Percentiles rank a stretch among this genome's conserved stretches.
These are phyloP conservation scores for Morphnarchus princeps DNA, from an alignment of 2,113 vertebrate genomes.

Conservation along the genomic window DNA sequence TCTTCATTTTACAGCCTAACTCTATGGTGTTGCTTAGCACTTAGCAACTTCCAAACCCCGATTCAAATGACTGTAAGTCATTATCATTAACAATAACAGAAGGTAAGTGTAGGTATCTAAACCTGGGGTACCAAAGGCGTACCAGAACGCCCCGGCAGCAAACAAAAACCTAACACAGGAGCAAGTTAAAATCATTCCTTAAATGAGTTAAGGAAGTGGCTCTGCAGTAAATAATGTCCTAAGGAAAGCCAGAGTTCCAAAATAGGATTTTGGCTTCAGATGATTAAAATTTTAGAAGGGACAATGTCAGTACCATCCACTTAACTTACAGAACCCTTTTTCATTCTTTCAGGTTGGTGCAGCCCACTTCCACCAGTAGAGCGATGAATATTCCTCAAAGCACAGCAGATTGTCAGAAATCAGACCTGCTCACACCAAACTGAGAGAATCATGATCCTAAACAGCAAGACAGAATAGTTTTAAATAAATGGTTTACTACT, in stretches of 20 bases:
- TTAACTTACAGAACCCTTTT: not conserved
- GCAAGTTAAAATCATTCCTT: not conserved
- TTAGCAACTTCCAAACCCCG: not conserved
- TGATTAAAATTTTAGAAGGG: not conserved
- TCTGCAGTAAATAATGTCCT: not conserved
- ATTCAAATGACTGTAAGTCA: not conserved
- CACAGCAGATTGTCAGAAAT: not conserved
- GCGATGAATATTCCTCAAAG: not conserved
- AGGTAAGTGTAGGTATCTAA: not conserved
- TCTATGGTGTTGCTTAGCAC: accelerated
- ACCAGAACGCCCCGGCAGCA: not conserved
- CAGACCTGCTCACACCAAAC: not conserved
- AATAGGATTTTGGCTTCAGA: not conserved
- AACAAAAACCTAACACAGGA: not conserved
- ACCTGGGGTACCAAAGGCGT: not conserved
- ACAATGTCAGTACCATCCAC: not conserved
- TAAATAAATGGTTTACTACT: not conserved
- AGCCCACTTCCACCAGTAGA: not conserved
- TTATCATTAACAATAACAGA: not conserved
- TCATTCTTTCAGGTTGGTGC: not conserved
- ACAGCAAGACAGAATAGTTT: not conserved
- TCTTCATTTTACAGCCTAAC: not conserved
- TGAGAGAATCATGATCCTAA: not conserved
- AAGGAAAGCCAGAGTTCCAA: not conserved
- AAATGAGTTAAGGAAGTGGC: accelerated